Base-by-base conservation (phyloP, 92 coral and sea anemone species). In the Porites evermanni region DNA sequence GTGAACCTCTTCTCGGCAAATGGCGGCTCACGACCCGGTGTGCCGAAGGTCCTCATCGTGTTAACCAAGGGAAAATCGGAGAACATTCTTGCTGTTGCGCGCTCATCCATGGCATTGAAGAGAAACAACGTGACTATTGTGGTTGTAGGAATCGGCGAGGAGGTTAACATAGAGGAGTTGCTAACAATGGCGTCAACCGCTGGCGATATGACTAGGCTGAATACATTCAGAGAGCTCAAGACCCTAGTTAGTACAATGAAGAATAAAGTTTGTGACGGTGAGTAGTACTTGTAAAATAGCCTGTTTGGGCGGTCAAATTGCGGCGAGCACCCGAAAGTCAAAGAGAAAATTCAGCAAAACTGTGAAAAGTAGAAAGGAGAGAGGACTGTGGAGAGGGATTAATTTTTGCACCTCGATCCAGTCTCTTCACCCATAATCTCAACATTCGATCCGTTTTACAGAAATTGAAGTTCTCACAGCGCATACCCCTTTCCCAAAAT, bases 201-300 rank as follows among this genome's bases (percentile, higher is more conserved):
- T 26, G 83, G 89, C 6, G 86, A 92, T 24, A 92, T 92, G 24
- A 83, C 89, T 44, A 79, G 81, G 18, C 92, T 89, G 12, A 87
- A 66, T 14, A 89, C 95, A 3, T 92, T 91, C 73, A 83, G 72
- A 4, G 86, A 74, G 11, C 79, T 94, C 75, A 81, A 86, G 86
- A 80, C 80, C 67, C 78, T 72, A 17, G 92, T 91, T 3, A 68
- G 72, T 13, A 78, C 70, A 63, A 84, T 94, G 64, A 68, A 91
- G 77, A 93, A 94, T 75, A 83, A 64, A 63, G 92, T 94, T 24
- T 94, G 98, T 64, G 98, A 92, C 44, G 93, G 97, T 94, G 72
- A 86, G 91, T 83, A 2, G 12, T n/a, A 26, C 12, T 3, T 19
- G 58, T 17, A 24, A 11, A 18, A 6, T 52, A 53, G 60, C 71